Evolutionary conservation across 2,888 invertebrate genomes (phyloP), one percentile per base, ranked within the genome.

Genomic region (Elegia similella): DNA sequence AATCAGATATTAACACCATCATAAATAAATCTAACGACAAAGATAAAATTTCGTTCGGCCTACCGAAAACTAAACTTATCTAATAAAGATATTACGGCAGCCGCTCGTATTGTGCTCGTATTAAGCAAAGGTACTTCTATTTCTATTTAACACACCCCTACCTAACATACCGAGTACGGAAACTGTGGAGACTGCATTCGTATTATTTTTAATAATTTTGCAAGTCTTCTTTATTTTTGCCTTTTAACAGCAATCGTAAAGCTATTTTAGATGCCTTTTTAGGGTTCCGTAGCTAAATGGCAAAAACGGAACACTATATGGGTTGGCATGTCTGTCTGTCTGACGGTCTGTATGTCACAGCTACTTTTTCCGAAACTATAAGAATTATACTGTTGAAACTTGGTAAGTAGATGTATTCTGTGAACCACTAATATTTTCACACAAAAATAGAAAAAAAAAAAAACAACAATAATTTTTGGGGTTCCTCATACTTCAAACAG

Each of bases 101-200:
- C 70, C 73, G 70, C 69, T 68, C 68, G 68, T 68, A 72, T 75
- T 66, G 55, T 57, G 57, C 61, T 61, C 61, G 70, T 71, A 79
- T 84, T 82, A 78, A 80, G 81, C 82, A 83, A 72, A 77, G 76
- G 79, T 83, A 76, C 76, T 82, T 73, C 78, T 73, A 75, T 80
- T 82, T 82, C 78, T 78, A 78, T 85, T 83, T 78, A 76, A 75
- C 72, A 78, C 64, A 69, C 75, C 81, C 75, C 69, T 38, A 38
- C n/a, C n/a, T 71, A 66, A 70, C 72, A 62, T 64, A 61, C 61
- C 46, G 70, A 76, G 74, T 63, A 76, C 12, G 60, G 65, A 71
- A 60, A 2, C 42, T 10, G 23, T 75, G n/a, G 82, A 83, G 77
- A 23, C 13, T 52, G 1, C 12, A 3, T 52, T 23, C 8, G 5